Conservation (phyloP, 2,888 invertebrate genomes). For the Macrosoma leucophasiata region DNA sequence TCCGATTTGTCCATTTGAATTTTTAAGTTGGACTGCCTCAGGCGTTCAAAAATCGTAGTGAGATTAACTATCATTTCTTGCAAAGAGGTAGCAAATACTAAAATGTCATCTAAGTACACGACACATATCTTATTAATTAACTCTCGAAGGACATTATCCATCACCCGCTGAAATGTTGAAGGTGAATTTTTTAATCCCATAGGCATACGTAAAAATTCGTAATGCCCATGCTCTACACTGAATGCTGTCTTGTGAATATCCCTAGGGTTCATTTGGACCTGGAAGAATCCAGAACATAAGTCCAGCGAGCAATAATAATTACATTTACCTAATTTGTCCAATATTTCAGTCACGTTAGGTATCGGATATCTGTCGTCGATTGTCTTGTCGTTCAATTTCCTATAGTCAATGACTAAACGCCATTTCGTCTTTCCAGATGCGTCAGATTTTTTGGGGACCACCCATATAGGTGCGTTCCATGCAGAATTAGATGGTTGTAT, state of each 20-base stretch:
- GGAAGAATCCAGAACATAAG: constrained; percentile 21
- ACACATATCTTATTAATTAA: constrained; percentile 19
- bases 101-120: constrained; percentile 32
- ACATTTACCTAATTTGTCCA: too few relatives aligned
- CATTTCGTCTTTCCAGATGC: background rate
- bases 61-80: constrained; percentile 27
- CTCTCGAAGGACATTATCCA: constrained; percentile 28
- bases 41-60: constrained; percentile 24
- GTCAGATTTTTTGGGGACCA: background rate
- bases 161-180: constrained; percentile 29
- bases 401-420: too few relatives aligned
- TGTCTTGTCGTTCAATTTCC: too few relatives aligned
- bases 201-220: constrained; percentile 31
- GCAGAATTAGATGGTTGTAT: constrained; percentile 7
- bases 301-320: too few relatives aligned
- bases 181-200: constrained; percentile 29
- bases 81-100: constrained; percentile 27
- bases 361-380: too few relatives aligned
- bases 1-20: constrained; percentile 28
- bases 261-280: constrained; percentile 19
- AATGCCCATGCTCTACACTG: constrained; percentile 28
- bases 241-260: constrained; percentile 29
- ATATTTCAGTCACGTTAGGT: too few relatives aligned
- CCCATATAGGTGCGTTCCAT: constrained; percentile 1
- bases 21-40: constrained; percentile 26